phyloP scores from a whole-genome alignment of 2,113 vertebrate species.

The Aptenodytes patagonicus region DNA sequence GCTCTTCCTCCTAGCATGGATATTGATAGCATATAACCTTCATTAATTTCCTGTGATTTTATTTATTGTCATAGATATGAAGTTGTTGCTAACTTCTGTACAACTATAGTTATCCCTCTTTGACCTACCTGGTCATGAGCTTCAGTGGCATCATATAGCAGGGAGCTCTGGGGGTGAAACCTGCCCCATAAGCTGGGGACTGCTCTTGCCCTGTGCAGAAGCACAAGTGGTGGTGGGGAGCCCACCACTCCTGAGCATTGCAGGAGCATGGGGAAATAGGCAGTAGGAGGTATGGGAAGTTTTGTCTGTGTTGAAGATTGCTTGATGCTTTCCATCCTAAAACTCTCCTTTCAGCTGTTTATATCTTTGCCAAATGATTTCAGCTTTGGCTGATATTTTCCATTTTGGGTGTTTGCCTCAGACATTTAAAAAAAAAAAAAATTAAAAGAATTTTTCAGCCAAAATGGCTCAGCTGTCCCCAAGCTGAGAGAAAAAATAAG shows the following conservation, averaged over 20 bases:
- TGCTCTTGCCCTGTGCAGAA: not conserved
- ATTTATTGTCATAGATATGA: not conserved
- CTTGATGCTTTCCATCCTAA: slow-evolving; percentile 9
- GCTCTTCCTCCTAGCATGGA: not conserved
- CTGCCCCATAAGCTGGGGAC: not conserved
- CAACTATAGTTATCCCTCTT: not conserved
- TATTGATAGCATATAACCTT: not conserved
- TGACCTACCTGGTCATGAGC: not conserved
- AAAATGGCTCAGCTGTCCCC: slow-evolving; percentile 52
- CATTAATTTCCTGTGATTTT: not conserved
- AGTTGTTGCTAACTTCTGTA: not conserved
- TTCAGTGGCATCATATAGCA: not conserved
- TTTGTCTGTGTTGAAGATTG: not conserved
- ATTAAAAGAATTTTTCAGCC: not conserved
- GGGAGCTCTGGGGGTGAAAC: not conserved
- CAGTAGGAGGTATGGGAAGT: not conserved
- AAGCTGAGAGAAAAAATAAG: not conserved
- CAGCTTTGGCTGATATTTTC: slow-evolving; percentile 62
- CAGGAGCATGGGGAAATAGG: not conserved
- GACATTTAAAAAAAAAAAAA: slow-evolving; percentile 7
- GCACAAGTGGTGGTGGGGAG: not conserved
- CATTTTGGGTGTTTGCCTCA: slow-evolving; percentile 53
- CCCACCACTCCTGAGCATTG: not conserved
- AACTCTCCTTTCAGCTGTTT: slow-evolving; percentile 29
- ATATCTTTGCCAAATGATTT: slow-evolving; percentile 46